Evolutionary conservation across 2,113 vertebrate species (phyloP), one percentile per base, ranked within the genome.

Genomic region (Phainopepla nitens): DNA sequence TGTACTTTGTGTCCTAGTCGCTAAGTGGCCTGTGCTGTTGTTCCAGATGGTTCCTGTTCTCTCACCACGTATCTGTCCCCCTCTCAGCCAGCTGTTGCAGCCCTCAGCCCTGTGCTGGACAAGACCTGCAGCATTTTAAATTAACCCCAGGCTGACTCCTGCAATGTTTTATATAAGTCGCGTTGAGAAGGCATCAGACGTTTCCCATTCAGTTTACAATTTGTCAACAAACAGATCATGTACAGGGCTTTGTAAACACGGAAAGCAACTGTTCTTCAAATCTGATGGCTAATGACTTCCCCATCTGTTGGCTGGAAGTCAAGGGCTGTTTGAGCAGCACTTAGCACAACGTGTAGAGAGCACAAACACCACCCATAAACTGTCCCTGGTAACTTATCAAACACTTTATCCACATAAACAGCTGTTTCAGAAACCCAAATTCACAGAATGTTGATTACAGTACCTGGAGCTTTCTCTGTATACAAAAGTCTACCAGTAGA

Each of bases 221-320:
- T 90, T 61, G 72, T 86, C 76, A 78, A 75, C 86, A 53, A 75
- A 81, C 82, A 92, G 88, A 78, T 81, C 41, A 0, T 31, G 76
- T 75, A 69, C 54, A 44, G 76, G 53, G 28, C 90, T 93, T 78
- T 31, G 82, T 96, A 97, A 97, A 96, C 84, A 95, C 71, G 50
- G 88, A 96, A 92, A 90, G 85, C 60, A 82, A 92, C 56, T 69
- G 90, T 86, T 88, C 79, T 90, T 94, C 85, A 64, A 49, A 93
- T 94, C 72, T 35, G 49, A 49, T n/a, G 53, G 80, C 56, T 95
- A 57, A 97, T 82, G 93, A 75, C 85, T 96, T 97, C 94, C 82
- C 93, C 96, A 96, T 95, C 90, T 96, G 93, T 84, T 97, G 94
- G 92, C 96, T 95, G 85, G 47, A 44, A 94, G 82, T 83, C 94